A percentile compares a stretch with the other conserved stretches of the same genome.
Conservation (phyloP, 2,888 invertebrate species). For the Tridacna crocea region DNA sequence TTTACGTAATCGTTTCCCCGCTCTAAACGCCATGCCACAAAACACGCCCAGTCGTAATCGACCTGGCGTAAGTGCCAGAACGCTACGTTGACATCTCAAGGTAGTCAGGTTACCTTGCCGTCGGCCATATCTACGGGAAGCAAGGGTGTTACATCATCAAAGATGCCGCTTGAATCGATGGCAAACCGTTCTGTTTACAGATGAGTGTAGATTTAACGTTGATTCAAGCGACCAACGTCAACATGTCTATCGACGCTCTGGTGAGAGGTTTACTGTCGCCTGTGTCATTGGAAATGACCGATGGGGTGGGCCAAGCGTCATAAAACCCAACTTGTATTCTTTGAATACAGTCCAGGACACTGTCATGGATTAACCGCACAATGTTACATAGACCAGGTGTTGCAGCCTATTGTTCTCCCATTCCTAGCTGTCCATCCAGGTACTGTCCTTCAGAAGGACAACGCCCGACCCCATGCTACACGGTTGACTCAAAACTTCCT, state of each 20-base stretch:
- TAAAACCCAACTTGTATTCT: constrained; percentile 18
- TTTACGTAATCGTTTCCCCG: too few relatives aligned
- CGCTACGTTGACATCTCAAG: too few relatives aligned
- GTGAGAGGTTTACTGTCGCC: constrained; percentile 16
- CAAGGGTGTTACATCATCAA: background rate
- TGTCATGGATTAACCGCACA: constrained; percentile 11
- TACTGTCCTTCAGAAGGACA: constrained; percentile 27
- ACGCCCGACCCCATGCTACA: constrained; percentile 18
- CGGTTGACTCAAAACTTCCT: too few relatives aligned
- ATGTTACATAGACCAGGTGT: constrained; percentile 17
- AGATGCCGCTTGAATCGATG: too few relatives aligned
- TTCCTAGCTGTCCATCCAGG: constrained; percentile 11
- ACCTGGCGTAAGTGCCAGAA: too few relatives aligned
- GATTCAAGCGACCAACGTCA: background rate
- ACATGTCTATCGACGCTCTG: background rate
- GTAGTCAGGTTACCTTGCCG: too few relatives aligned
- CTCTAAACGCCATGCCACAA: too few relatives aligned
- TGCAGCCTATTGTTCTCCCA: constrained; percentile 18
- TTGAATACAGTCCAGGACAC: constrained; percentile 10
- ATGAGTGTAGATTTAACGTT: too few relatives aligned
- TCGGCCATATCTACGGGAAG: too few relatives aligned
- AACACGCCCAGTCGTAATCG: too few relatives aligned
- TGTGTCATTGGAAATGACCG: background rate
- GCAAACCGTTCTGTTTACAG: background rate
- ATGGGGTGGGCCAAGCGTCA: background rate